Evolutionary conservation across 2,113 vertebrate genomes (phyloP), one percentile per base, ranked within the genome.

Genomic region (Dromas ardeola): DNA sequence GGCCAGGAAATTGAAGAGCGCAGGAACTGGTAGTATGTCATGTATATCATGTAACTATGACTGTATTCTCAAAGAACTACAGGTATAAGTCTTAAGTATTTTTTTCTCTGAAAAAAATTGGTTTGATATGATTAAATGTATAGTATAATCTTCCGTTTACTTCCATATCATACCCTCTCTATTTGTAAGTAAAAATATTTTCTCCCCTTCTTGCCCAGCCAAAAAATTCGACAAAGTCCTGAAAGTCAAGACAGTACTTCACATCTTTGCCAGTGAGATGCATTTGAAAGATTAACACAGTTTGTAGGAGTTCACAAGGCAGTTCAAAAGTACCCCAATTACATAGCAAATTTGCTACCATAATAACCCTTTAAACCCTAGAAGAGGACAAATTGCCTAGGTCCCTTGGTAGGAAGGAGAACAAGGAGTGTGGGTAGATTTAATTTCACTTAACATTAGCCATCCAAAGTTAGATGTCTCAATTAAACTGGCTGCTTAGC

Each of bases 381-480:
- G 45, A 56, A 91, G 21, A 74, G 77, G 80, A 90, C 59, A 73
- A 95, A 92, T 95, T 93, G 50, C 45, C 62, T 32, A 29, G 20
- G 53, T 80, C 79, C 67, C 71, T 72, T 82, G 74, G 86, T 82
- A 92, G 58, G 36, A 82, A 69, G 47, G 23, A 85, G 74, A 80
- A 40, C 36, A 69, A 71, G 80, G 58, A 73, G 42, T 40, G 8
- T 26, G 19, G 32, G 74, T 55, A 88, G 50, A 91, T 95, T 88
- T 95, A 88, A 69, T 94, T 96, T 91, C 67, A 49, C 49, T 53
- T 94, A 91, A 89, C 34, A 49, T 90, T 70, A 91, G 59, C 72
- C 58, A 34, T 65, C 56, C 38, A 42, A 69, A 79, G 79, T 67
- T 79, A 67, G 61, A 76, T 71, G 56, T 79, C 91, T 95, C 88